Base-by-base conservation (phyloP, 2,797 vertebrate genomes). In the Prionace glauca region DNA sequence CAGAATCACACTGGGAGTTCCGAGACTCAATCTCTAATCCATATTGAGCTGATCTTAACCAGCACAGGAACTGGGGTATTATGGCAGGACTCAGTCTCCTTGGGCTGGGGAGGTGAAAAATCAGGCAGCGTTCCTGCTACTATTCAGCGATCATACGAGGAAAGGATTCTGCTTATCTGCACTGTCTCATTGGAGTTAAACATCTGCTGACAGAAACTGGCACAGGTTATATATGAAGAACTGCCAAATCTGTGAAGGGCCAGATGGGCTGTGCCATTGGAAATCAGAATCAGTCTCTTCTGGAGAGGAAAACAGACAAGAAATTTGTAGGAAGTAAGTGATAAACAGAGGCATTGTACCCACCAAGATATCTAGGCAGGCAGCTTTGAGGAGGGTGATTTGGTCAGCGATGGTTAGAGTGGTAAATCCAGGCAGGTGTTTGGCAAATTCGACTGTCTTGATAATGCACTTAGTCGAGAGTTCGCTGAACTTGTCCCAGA, bases 401-500 rank as follows among this genome's bases (percentile, higher is more conserved):
- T 99, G 99, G 97, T 99, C 99, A 0, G 99, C 99, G 81, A 99
- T 99, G 97, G 98, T 99, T 69, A 99, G 98, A 62, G 98, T 99
- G 95, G 98, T 99, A 97, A 99, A 99, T 96, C 99, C 99, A 0
- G 99, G 99, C 96, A 99, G 98, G 97, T 99, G 99, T 97, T 99
- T 99, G 95, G 99, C 99, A 0, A 99, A 99, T 97, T 99, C 99
- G 97, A 99, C 99, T 0, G 99, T 99, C 97, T 99, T 99, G 96
- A 99, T 99, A 98, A 99, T 99, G 97, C 99, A 99, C 97, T 99
- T 99, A 96, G 99, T 99, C 97, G 99, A 99, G 96, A 99, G 97
- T 96, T 99, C 99, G 2, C 99, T 99, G 98, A 99, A 99, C 97
- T 99, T 99, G 97, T 99, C 99, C 99, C 99, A 99, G 96, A 99